Evolutionary conservation across 2,888 invertebrate species (phyloP).

Genomic region (Aricia artaxerxes): DNA sequence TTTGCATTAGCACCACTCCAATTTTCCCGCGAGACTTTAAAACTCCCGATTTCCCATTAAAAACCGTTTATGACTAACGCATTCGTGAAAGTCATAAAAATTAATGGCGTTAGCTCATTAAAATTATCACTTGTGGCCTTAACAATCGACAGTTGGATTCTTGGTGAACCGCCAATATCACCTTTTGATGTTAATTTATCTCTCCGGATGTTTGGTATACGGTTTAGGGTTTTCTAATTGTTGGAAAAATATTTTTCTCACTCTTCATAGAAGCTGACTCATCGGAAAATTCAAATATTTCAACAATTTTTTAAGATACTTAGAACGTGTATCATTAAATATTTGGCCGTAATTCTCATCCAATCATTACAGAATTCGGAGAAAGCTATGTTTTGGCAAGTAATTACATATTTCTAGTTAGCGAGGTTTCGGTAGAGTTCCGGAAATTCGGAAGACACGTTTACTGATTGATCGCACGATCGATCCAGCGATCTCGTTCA

Average conservation of each 20-base stretch:
- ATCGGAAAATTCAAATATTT: background rate
- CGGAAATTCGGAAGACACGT: background rate
- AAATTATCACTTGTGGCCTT: constrained; percentile 34
- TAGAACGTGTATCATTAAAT: background rate
- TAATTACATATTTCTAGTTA: constrained; percentile 13
- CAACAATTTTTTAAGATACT: background rate
- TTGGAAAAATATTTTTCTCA: constrained; percentile 17
- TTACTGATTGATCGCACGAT: constrained; percentile 9
- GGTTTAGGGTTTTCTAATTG: constrained; percentile 10
- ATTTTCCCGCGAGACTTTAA: background rate
- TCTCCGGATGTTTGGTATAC: constrained; percentile 34
- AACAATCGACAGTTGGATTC: constrained; percentile 44
- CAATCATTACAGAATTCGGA: background rate
- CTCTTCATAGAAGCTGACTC: background rate
- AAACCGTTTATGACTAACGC: constrained; percentile 9
- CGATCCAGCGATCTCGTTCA: background rate
- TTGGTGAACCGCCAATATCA: constrained; percentile 57
- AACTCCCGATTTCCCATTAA: background rate
- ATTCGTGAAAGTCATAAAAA: constrained; percentile 21
- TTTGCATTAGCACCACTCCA: background rate
- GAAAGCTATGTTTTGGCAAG: constrained; percentile 15
- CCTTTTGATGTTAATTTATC: constrained; percentile 43
- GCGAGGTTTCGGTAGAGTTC: background rate
- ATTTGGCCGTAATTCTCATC: background rate
- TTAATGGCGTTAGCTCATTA: constrained; percentile 19